Conservation (phyloP, 2,113 vertebrate genomes). For the Hydropotes inermis region DNA sequence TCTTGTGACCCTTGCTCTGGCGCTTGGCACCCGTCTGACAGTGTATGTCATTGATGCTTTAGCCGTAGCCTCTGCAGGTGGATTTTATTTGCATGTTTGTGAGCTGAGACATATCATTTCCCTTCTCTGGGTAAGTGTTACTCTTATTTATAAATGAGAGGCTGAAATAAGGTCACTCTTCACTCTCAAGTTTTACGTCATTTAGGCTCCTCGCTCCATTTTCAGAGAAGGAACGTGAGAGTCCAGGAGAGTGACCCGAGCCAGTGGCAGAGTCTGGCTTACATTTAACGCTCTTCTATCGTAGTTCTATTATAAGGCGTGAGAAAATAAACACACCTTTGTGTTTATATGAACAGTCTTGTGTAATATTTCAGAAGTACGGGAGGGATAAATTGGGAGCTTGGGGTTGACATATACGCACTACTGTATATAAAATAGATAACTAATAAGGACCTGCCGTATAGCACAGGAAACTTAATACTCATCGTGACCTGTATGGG, state of each 20-base stretch:
- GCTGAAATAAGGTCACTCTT: background rate
- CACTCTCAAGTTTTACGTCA: background rate
- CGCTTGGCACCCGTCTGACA: background rate
- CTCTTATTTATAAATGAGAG: background rate
- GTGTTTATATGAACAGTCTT: background rate
- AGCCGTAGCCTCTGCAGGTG: background rate
- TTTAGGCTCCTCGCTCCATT: background rate
- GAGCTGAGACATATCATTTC: background rate
- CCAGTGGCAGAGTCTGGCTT: background rate
- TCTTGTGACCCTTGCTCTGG: background rate
- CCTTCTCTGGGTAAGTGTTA: background rate
- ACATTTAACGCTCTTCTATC: background rate
- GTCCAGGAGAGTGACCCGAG: fast-evolving
- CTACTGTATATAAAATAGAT: background rate
- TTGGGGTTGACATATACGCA: background rate
- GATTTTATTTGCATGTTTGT: background rate
- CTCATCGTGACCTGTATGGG: background rate
- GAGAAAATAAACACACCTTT: background rate
- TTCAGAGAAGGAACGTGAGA: background rate
- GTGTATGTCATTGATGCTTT: background rate
- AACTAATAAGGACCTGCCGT: background rate
- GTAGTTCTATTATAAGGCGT: background rate
- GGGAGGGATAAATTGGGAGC: background rate
- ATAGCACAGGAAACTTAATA: background rate
- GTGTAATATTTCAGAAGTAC: background rate